Evolutionary conservation across 2,797 vertebrate genomes (phyloP).

Genomic region (Cyclopterus lumpus): DNA sequence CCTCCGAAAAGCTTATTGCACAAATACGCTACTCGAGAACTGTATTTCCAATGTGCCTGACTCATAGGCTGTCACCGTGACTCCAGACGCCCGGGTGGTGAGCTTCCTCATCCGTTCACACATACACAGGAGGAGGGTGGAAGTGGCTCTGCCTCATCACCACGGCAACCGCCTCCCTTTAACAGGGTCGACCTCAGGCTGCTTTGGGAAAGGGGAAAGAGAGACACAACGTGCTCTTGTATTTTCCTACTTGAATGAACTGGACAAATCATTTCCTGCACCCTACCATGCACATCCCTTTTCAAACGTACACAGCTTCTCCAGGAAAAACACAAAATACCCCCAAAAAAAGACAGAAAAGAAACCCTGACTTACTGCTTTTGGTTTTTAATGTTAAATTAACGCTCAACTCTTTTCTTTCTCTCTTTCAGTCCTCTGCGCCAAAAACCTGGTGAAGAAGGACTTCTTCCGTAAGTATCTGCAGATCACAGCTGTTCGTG

Average conservation of each 20-base stretch:
- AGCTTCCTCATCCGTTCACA: constrained; percentile 58
- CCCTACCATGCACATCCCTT: constrained; percentile 22
- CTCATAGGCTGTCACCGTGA: constrained; percentile 54
- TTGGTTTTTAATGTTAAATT: constrained; percentile 9
- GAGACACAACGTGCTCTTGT: constrained; percentile 8
- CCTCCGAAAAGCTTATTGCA: constrained; percentile 19
- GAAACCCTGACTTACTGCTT: background rate
- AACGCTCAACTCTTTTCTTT: constrained; percentile 18
- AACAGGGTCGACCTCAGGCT: constrained; percentile 15
- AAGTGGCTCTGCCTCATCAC: constrained; percentile 46
- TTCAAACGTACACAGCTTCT: background rate
- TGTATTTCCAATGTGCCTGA: constrained; percentile 51
- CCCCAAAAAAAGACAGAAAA: background rate
- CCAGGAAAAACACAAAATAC: background rate
- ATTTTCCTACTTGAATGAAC: constrained; percentile 25
- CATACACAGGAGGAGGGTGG: constrained; percentile 29
- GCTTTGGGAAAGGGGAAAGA: constrained; percentile 16
- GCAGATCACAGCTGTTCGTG: background rate
- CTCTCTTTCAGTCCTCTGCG: constrained; percentile 91
- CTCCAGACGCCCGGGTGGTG: constrained; percentile 65
- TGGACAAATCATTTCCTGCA: constrained; percentile 20
- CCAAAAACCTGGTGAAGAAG: constrained; percentile 99
- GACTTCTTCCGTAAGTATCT: constrained; percentile 98
- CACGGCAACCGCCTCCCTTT: constrained; percentile 52
- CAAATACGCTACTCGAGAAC: constrained; percentile 5